These are phyloP conservation scores for Helicoverpa zea DNA, from an alignment of 1,140 invertebrate genomes.

Conservation along the genomic window DNA sequence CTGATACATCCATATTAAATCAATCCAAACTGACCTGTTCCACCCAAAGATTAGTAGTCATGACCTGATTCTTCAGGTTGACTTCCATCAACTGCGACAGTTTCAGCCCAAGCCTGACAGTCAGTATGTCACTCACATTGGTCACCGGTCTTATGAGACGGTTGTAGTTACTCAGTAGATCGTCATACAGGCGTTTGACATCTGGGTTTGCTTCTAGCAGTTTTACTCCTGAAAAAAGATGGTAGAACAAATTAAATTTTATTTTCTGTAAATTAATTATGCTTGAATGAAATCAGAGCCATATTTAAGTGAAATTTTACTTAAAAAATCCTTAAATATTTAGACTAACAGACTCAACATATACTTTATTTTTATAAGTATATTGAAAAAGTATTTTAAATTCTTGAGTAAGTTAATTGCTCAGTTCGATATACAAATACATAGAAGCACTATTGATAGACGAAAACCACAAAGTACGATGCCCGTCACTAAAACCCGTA, in stretches of 20 bases:
- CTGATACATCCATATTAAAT: no score
- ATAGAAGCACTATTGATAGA: no score
- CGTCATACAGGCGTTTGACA: constrained; percentile 96
- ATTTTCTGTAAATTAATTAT: no score
- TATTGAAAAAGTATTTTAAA: no score
- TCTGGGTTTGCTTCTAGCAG: constrained; percentile 94
- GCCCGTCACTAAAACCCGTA: background rate
- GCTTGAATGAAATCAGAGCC: no score
- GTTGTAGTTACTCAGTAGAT: constrained; percentile 98
- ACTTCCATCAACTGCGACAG: constrained; percentile 98
- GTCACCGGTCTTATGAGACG: constrained; percentile 97
- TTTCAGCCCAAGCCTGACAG: constrained; percentile 96
- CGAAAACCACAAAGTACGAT: no score
- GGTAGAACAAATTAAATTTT: background rate
- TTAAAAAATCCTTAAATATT: no score
- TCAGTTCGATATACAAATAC: no score
- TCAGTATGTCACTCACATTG: constrained; percentile 97
- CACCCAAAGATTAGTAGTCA: constrained; percentile 98
- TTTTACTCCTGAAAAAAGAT: constrained; percentile 74
- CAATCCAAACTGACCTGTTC: constrained; percentile 89
- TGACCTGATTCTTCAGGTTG: constrained; percentile 97
- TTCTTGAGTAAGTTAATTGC: no score
- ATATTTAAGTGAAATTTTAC: no score
- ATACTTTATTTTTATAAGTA: no score
- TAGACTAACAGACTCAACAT: no score